These are phyloP conservation scores for Chrysochloris asiatica DNA, from an alignment of 2,113 vertebrate species.

Conservation along the genomic window DNA sequence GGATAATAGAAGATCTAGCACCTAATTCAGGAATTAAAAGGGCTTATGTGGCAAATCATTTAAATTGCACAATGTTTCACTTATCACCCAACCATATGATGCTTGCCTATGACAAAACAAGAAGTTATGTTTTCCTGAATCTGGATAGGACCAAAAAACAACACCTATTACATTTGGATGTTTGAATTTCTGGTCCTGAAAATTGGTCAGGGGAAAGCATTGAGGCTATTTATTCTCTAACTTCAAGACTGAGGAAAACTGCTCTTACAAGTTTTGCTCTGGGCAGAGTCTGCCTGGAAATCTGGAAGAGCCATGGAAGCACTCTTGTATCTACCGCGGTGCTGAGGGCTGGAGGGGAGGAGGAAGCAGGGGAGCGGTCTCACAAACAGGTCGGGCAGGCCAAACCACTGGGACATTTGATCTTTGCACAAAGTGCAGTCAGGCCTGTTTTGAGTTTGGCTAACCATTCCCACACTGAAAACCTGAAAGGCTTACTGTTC, in stretches of 20 bases:
- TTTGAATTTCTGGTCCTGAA: neutral
- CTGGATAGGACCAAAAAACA: neutral
- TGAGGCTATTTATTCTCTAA: neutral
- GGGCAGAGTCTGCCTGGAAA: neutral
- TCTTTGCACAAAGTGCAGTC: constrained; percentile 50
- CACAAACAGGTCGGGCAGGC: neutral
- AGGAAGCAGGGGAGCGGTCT: neutral
- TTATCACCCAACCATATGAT: neutral
- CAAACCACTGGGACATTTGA: neutral
- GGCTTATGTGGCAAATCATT: neutral
- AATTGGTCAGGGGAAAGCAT: neutral
- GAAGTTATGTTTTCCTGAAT: neutral
- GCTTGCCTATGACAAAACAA: neutral
- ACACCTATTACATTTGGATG: neutral
- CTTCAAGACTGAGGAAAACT: neutral
- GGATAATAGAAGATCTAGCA: neutral
- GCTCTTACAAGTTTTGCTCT: neutral
- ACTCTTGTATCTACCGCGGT: neutral
- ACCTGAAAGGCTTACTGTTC: constrained; percentile 67
- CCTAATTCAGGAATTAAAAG: neutral
- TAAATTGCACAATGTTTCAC: neutral
- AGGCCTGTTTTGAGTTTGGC: constrained; percentile 49
- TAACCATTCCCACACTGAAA: constrained; percentile 14
- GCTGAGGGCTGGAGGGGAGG: neutral
- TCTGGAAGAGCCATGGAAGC: neutral